Percentiles rank a stretch among this genome's conserved stretches.
phyloP scores from a whole-genome alignment of 2,797 vertebrate species.

The Margarornis squamiger region DNA sequence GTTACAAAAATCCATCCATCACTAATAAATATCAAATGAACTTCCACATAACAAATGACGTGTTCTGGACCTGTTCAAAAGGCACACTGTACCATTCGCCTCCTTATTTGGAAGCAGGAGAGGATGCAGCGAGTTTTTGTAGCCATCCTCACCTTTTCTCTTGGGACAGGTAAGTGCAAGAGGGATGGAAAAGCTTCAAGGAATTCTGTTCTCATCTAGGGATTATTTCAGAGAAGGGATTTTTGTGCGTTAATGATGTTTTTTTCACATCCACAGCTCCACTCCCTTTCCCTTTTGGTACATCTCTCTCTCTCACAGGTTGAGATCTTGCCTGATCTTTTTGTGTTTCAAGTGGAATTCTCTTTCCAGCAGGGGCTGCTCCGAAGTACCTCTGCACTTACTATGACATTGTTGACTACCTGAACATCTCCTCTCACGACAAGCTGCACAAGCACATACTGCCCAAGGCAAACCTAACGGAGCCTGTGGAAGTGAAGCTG shows the following conservation, averaged over 20 bases:
- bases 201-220: not conserved
- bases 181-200: not conserved
- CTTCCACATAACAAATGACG: not conserved
- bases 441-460: slow-evolving; percentile 9
- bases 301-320: not conserved
- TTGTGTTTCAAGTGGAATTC: not conserved
- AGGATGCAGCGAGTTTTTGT: slow-evolving; percentile 16
- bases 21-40: slow-evolving; percentile 27
- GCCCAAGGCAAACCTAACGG: slow-evolving; percentile 7
- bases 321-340: not conserved
- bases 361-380: slow-evolving; percentile 2
- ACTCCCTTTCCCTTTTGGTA: not conserved
- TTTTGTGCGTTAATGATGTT: fast-evolving
- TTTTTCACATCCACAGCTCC: not conserved
- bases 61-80: not conserved
- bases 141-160: slow-evolving; percentile 40
- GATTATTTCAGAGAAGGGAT: not conserved
- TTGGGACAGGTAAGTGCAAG: slow-evolving; percentile 34
- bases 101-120: not conserved
- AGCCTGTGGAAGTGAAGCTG: slow-evolving; percentile 36
- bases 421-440: slow-evolving; percentile 41
- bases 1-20: slow-evolving; percentile 1
- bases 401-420: slow-evolving; percentile 30
- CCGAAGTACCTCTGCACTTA: slow-evolving; percentile 21
- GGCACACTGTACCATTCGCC: not conserved